A percentile compares a stretch with the other conserved stretches of the same genome.
Conservation (phyloP, 2,113 vertebrate genomes). For the Phoenicopterus ruber region DNA sequence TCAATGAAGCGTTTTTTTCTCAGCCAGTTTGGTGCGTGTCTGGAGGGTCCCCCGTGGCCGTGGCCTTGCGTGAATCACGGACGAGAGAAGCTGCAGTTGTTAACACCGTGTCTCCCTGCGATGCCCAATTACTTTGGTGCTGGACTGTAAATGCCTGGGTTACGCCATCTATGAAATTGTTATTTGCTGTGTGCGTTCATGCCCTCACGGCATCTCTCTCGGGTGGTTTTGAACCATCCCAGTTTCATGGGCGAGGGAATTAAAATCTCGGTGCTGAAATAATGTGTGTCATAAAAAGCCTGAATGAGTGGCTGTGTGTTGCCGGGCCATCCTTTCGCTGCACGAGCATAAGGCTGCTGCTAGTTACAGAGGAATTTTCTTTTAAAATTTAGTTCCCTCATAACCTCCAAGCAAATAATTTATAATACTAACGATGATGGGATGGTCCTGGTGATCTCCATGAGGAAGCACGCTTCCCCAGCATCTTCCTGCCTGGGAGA, state of each 20-base stretch:
- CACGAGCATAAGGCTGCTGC: rapidly evolving
- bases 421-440: not conserved
- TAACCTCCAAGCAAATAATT: not conserved
- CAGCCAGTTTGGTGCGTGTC: rapidly evolving
- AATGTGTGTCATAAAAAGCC: not conserved
- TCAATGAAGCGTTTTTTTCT: not conserved
- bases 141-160: not conserved
- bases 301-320: not conserved
- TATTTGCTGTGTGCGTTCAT: not conserved
- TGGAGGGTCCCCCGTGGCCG: not conserved
- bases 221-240: not conserved
- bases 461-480: not conserved
- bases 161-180: not conserved
- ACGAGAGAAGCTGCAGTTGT: not conserved
- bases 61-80: not conserved
- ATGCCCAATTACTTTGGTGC: too few species aligned
- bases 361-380: not conserved
- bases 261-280: not conserved
- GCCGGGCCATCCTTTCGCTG: not conserved
- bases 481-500: not conserved
- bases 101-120: not conserved
- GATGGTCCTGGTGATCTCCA: not conserved
- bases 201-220: not conserved
- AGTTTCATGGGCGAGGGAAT: not conserved
- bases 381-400: not conserved